Percentiles rank a stretch among this genome's conserved stretches.
These are phyloP conservation scores for Seriola aureovittata DNA, from an alignment of 2,113 vertebrate genomes.

Conservation along the genomic window DNA sequence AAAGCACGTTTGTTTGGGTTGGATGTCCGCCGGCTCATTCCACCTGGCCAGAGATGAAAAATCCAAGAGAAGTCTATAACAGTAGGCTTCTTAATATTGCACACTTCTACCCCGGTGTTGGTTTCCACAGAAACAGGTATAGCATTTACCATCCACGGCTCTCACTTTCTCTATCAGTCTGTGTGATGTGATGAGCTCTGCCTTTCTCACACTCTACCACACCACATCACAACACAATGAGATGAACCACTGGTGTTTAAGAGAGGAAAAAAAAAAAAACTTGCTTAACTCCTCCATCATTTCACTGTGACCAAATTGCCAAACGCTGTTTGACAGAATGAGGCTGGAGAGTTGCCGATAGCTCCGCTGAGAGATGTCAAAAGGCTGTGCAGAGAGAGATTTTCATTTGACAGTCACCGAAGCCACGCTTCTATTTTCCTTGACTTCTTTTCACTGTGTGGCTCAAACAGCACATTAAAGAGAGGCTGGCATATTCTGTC, in stretches of 20 bases:
- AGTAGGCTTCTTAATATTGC: constrained; percentile 5
- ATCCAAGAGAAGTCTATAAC: background rate
- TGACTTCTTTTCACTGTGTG: constrained; percentile 34
- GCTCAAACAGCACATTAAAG: constrained; percentile 25
- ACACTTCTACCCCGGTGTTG: background rate
- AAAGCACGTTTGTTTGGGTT: constrained; percentile 33
- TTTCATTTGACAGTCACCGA: constrained; percentile 46
- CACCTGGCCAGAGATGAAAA: constrained; percentile 30
- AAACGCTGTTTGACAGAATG: constrained; percentile 66
- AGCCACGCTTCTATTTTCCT: constrained; percentile 21
- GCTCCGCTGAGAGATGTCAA: constrained; percentile 54
- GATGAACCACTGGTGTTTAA: constrained; percentile 33
- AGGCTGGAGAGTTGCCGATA: constrained; percentile 62
- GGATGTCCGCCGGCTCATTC: constrained; percentile 32
- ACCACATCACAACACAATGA: constrained; percentile 21
- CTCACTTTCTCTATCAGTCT: background rate
- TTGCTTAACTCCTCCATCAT: constrained; percentile 50
- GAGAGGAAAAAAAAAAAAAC: background rate
- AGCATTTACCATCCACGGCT: constrained; percentile 1
- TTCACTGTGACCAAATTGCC: constrained; percentile 62
- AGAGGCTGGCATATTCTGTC: constrained; percentile 12
- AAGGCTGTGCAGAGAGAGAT: constrained; percentile 35
- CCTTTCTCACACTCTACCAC: constrained; percentile 19
- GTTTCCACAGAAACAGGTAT: constrained; percentile 24
- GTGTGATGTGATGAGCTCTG: background rate